Evolutionary conservation across 2,888 invertebrate species (phyloP), one percentile per base, ranked within the genome.

Genomic region (Seira musarum): DNA sequence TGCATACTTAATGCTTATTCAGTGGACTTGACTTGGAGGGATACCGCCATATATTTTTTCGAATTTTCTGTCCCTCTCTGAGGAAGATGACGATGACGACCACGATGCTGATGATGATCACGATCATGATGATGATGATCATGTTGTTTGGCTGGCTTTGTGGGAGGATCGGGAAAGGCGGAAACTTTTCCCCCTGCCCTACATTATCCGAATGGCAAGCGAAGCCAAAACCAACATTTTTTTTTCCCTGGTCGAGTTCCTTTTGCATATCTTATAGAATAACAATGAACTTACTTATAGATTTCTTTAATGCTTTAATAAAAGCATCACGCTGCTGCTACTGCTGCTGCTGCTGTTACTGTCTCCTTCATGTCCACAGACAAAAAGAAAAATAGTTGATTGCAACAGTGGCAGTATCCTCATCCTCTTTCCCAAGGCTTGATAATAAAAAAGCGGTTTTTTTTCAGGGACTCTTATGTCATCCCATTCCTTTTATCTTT

Each of bases 101-200:
- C n/a, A 21, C 35, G 21, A 60, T 49, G 78, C 25, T 30, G 46
- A 77, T 57, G 57, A 67, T 79, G 69, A 68, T 49, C 13, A 66
- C 68, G 49, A 49, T 15, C 6, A 49, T 49, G 49, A 49, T 49
- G 15, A 49, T 49, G 49, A 49, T 49, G 49, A 30, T 30, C 2
- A 5, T 30, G 13, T 49, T 49, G 49, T 13, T 49, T 49, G 49
- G 49, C 15, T 30, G 30, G 30, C 30, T 30, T 49, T 3, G 49
- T 49, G 15, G 49, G 22, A 63, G 72, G 68, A 74, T 24, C 68
- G 57, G 60, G 63, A 70, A 73, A 74, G 80, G 70, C 74, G 80
- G 69, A 74, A 73, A 65, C 3, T 63, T 79, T 74, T 70, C 70
- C 74, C 69, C 70, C 70, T 80, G 80, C 60, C 80, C 80, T 74